Percentiles rank a stretch among this genome's conserved stretches.
phyloP scores from a whole-genome alignment of 1,140 invertebrate genomes.

The Drosophila santomea region DNA sequence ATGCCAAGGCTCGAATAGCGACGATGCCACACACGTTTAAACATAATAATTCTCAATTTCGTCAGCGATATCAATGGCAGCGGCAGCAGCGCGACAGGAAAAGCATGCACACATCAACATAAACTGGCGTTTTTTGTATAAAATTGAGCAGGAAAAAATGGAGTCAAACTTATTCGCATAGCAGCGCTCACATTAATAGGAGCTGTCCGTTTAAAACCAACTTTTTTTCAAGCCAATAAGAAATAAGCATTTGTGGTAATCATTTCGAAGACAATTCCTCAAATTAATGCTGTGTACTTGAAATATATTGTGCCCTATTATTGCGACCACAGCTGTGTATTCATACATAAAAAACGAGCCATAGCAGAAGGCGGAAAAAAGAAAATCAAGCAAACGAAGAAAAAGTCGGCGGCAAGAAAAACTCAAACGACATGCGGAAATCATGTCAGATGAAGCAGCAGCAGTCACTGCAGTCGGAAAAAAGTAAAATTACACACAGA shows the following conservation, averaged over 20 bases:
- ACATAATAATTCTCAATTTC: conserved; percentile 83
- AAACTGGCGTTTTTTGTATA: conserved; percentile 73
- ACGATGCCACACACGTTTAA: conserved; percentile 73
- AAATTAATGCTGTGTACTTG: too few species aligned
- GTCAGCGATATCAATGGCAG: conserved; percentile 78
- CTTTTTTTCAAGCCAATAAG: too few species aligned
- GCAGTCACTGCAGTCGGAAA: conserved; percentile 39
- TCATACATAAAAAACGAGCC: conserved; percentile 17
- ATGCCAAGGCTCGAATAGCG: conserved; percentile 52
- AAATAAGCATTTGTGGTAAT: neutral
- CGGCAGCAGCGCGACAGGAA: conserved; percentile 57
- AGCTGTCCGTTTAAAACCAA: neutral
- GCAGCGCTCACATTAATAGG: neutral
- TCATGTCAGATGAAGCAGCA: conserved; percentile 80
- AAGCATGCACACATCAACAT: conserved; percentile 77
- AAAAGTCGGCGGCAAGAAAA: conserved; percentile 55
- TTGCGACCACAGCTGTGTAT: conserved; percentile 19
- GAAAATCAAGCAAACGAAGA: conserved; percentile 56
- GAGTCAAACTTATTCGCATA: conserved; percentile 20
- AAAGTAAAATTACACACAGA: conserved; percentile 42
- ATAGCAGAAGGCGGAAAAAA: conserved; percentile 13
- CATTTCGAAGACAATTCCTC: too few species aligned
- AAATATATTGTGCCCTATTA: neutral
- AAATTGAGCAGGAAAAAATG: conserved; percentile 73
- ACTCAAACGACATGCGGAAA: conserved; percentile 81